phyloP scores from a whole-genome alignment of 2,113 vertebrate species.

The Lepus europaeus region DNA sequence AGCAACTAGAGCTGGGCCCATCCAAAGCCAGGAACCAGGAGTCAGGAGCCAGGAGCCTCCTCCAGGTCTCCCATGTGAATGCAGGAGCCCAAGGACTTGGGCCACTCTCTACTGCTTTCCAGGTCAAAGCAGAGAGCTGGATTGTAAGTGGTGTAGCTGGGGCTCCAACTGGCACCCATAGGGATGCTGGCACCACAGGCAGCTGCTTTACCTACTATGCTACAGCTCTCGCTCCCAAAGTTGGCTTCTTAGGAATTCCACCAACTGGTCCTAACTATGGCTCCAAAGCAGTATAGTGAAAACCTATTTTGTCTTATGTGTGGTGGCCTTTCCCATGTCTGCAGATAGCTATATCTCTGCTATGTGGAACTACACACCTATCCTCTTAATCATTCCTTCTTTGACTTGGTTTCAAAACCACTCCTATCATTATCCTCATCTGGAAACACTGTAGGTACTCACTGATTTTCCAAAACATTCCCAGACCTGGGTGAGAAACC shows the following conservation, averaged over 20 bases:
- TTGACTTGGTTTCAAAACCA: not conserved
- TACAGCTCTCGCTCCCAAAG: not conserved
- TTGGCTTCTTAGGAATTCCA: slow-evolving; percentile 78
- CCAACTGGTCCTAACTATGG: slow-evolving; percentile 77
- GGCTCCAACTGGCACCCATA: no score
- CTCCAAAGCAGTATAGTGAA: slow-evolving; percentile 64
- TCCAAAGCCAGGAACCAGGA: no score
- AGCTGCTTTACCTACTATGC: no score
- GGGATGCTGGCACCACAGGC: no score
- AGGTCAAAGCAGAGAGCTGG: no score
- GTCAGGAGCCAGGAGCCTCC: no score
- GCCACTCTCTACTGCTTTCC: no score
- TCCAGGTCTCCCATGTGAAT: no score
- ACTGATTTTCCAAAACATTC: not conserved
- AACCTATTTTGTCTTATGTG: slow-evolving; percentile 65
- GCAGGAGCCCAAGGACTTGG: no score
- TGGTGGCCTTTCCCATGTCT: slow-evolving; percentile 63
- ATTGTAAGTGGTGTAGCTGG: no score
- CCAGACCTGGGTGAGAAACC: not conserved
- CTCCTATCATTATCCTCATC: not conserved
- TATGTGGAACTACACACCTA: not conserved
- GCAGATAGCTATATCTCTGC: slow-evolving; percentile 20
- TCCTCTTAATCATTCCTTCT: not conserved
- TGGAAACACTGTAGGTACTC: not conserved
- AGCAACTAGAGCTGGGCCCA: no score